These are phyloP conservation scores for Ostrea edulis DNA, from an alignment of 1,140 invertebrate species.

Conservation along the genomic window DNA sequence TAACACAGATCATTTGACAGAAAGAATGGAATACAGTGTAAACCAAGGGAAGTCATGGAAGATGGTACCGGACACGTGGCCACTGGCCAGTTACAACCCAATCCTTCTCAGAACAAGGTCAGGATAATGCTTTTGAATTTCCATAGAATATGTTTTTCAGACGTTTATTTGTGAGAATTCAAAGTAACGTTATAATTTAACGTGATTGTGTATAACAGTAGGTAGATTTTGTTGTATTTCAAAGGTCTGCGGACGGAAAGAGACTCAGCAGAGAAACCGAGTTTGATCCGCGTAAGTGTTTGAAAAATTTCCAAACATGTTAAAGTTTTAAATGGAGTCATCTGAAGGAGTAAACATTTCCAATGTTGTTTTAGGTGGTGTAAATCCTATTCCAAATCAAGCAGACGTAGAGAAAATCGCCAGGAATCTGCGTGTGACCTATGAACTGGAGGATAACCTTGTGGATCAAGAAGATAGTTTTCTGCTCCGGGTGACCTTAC, in stretches of 20 bases:
- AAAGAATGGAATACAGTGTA: slow-evolving; percentile 38
- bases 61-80: slow-evolving; percentile 11
- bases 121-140: neutral
- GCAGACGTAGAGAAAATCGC: slow-evolving; percentile 65
- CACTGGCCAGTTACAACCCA: slow-evolving; percentile 39
- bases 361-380: neutral
- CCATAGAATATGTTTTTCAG: too few species aligned
- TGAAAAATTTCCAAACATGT: neutral
- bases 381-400: slow-evolving; percentile 51
- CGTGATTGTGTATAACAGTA: too few species aligned
- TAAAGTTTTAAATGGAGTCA: too few species aligned
- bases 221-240: neutral
- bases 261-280: slow-evolving; percentile 31
- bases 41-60: slow-evolving; percentile 29
- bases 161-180: too few species aligned
- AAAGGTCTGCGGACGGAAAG: neutral
- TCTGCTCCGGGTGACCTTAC: slow-evolving; percentile 57
- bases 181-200: too few species aligned
- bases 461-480: slow-evolving; percentile 43
- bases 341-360: too few species aligned
- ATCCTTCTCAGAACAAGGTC: slow-evolving; percentile 39
- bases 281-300: slow-evolving; percentile 39
- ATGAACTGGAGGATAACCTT: slow-evolving; percentile 68
- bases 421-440: slow-evolving; percentile 55
- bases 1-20: neutral